These are phyloP conservation scores for Trachymyrmex septentrionalis DNA, from an alignment of 1,140 invertebrate species.

Conservation along the genomic window DNA sequence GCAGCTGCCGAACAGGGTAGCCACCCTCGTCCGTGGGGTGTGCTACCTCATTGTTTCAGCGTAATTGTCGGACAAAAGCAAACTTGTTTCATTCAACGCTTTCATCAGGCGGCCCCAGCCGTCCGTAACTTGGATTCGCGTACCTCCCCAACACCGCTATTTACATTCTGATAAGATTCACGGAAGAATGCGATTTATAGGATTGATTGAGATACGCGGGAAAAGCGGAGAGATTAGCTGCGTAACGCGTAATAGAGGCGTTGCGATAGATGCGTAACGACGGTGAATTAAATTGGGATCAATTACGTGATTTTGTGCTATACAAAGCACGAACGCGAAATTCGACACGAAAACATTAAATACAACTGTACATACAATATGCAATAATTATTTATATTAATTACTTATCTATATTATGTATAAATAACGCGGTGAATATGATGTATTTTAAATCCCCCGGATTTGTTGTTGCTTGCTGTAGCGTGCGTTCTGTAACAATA, in stretches of 20 bases:
- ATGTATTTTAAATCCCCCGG: slow-evolving; percentile 17
- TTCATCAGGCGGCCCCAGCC: slow-evolving; percentile 47
- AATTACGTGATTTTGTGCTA: slow-evolving; percentile 5
- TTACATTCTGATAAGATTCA: slow-evolving; percentile 64
- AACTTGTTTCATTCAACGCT: slow-evolving; percentile 84
- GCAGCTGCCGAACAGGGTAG: slow-evolving; percentile 74
- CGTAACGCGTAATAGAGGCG: background rate
- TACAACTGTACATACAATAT: background rate
- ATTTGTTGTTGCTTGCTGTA: slow-evolving; percentile 8
- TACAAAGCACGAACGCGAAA: background rate
- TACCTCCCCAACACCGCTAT: slow-evolving; percentile 53
- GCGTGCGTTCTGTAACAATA: background rate
- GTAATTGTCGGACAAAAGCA: slow-evolving; percentile 83
- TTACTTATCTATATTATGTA: slow-evolving; percentile 18
- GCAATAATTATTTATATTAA: slow-evolving; percentile 40
- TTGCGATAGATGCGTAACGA: background rate
- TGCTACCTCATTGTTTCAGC: slow-evolving; percentile 82
- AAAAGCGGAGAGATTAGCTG: slow-evolving; percentile 1
- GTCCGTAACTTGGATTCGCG: slow-evolving; percentile 38
- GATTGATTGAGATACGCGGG: slow-evolving; percentile 23
- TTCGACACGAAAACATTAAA: background rate
- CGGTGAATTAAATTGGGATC: slow-evolving; percentile 1
- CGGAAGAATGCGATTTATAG: slow-evolving; percentile 58
- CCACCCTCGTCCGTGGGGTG: slow-evolving; percentile 57
- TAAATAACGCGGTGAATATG: slow-evolving; percentile 4